phyloP scores from a whole-genome alignment of 2,888 invertebrate species.

The Bimastos eiseni region DNA sequence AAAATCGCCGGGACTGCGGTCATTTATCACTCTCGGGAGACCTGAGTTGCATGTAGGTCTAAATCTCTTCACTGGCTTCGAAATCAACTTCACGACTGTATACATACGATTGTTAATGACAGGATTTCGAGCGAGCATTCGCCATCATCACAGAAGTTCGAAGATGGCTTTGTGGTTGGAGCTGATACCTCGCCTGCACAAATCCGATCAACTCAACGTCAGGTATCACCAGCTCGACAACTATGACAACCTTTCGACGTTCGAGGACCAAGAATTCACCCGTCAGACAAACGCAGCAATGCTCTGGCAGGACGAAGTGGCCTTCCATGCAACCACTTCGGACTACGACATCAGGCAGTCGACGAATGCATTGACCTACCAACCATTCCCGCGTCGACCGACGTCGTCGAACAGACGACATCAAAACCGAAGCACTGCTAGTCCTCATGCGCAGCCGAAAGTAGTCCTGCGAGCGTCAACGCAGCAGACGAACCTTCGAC shows the following conservation, averaged over 20 bases:
- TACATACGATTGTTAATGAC: constrained; percentile 54
- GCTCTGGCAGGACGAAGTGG: constrained; percentile 22
- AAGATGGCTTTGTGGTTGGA: constrained; percentile 93
- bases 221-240: constrained; percentile 82
- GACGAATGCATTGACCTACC: constrained; percentile 16
- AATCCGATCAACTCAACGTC: constrained; percentile 79
- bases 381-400: constrained; percentile 22
- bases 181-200: constrained; percentile 83
- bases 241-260: constrained; percentile 82
- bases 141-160: constrained; percentile 91
- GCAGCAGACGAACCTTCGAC: background rate
- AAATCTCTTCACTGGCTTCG: too few relatives aligned
- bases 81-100: too few relatives aligned
- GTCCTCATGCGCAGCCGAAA: background rate
- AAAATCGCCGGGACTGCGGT: too few relatives aligned
- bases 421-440: background rate
- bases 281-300: background rate
- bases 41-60: too few relatives aligned
- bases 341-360: background rate
- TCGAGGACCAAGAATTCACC: constrained; percentile 71
- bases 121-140: background rate
- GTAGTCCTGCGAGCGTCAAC: background rate
- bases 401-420: constrained; percentile 17
- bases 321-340: too few relatives aligned
- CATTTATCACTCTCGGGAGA: too few relatives aligned